A percentile compares a stretch with the other conserved stretches of the same genome.
These are phyloP conservation scores for Heteromyza rotundicornis DNA, from an alignment of 2,888 invertebrate species.

Conservation along the genomic window DNA sequence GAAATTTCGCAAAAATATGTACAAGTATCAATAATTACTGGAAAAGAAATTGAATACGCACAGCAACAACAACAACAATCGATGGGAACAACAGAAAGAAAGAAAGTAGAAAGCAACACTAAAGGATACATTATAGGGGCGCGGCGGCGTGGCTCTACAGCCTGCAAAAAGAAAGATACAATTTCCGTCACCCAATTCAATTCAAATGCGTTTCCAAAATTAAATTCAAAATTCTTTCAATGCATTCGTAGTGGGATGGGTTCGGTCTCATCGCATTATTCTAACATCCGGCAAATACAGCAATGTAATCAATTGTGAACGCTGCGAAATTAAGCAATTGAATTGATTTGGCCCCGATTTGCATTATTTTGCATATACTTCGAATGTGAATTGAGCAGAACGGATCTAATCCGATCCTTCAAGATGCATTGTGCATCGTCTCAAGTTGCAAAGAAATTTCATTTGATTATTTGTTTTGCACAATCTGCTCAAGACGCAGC, in stretches of 20 bases:
- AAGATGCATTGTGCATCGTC: slow-evolving; percentile 8
- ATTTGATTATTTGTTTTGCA: slow-evolving; percentile 23
- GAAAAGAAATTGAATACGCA: slow-evolving; percentile 33
- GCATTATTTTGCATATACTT: slow-evolving; percentile 30
- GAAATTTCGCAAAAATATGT: slow-evolving; percentile 18
- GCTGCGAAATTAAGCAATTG: slow-evolving; percentile 38
- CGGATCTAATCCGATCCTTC: too few species aligned
- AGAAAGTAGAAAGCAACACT: slow-evolving; percentile 35
- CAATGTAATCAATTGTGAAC: background rate
- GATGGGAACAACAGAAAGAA: slow-evolving; percentile 19
- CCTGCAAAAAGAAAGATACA: background rate
- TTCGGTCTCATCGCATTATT: slow-evolving; percentile 33
- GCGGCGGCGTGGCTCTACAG: slow-evolving; percentile 3
- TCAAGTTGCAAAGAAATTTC: slow-evolving; percentile 28
- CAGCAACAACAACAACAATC: slow-evolving; percentile 14
- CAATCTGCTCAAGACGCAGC: background rate
- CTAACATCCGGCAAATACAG: slow-evolving; percentile 51
- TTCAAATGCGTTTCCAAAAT: too few species aligned
- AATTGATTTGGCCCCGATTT: slow-evolving; percentile 25
- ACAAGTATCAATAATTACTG: slow-evolving; percentile 12
- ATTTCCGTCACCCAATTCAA: too few species aligned
- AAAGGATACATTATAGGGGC: slow-evolving; percentile 28
- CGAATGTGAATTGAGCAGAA: too few species aligned
- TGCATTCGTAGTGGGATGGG: too few species aligned
- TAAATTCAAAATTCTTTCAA: too few species aligned